Percentiles rank a stretch among this genome's conserved stretches.
phyloP scores from a whole-genome alignment of 2,888 invertebrate genomes.

The Geophilus truncorum region DNA sequence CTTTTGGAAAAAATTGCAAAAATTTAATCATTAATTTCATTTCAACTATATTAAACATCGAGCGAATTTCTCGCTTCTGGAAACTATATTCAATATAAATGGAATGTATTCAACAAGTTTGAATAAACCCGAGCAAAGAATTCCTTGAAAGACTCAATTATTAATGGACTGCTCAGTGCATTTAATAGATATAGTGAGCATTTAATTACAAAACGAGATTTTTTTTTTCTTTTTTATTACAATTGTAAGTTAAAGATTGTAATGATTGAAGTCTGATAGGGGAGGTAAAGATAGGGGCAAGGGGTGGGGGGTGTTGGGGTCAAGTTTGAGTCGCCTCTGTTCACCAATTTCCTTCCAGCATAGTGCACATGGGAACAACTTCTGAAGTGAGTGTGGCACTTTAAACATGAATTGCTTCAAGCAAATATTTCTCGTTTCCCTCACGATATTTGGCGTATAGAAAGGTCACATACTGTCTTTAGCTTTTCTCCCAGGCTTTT shows the following conservation, averaged over 20 bases:
- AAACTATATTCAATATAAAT: too few species aligned
- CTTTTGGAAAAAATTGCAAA: too few species aligned
- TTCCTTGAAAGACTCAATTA: too few species aligned
- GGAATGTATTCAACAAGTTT: too few species aligned
- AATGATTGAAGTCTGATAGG: neutral
- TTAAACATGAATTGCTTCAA: constrained; percentile 3
- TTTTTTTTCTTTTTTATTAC: neutral
- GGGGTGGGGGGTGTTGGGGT: neutral
- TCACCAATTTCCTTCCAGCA: constrained; percentile 20
- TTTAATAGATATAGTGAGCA: too few species aligned
- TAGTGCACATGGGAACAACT: constrained; percentile 15
- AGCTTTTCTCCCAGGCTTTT: neutral
- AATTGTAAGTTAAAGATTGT: neutral
- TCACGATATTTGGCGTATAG: neutral
- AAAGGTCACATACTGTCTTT: constrained; percentile 15
- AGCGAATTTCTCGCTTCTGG: too few species aligned
- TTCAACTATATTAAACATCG: too few species aligned
- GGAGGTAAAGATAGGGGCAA: neutral
- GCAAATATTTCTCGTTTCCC: constrained; percentile 6
- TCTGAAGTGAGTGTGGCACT: constrained; percentile 12
- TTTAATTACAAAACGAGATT: neutral
- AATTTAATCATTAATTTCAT: too few species aligned
- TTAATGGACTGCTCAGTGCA: too few species aligned
- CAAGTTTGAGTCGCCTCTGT: constrained; percentile 16
- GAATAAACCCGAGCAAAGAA: too few species aligned